Base-by-base conservation (phyloP, 37 sponge, comb jelly and placozoan species). In the Spongia lamella region DNA sequence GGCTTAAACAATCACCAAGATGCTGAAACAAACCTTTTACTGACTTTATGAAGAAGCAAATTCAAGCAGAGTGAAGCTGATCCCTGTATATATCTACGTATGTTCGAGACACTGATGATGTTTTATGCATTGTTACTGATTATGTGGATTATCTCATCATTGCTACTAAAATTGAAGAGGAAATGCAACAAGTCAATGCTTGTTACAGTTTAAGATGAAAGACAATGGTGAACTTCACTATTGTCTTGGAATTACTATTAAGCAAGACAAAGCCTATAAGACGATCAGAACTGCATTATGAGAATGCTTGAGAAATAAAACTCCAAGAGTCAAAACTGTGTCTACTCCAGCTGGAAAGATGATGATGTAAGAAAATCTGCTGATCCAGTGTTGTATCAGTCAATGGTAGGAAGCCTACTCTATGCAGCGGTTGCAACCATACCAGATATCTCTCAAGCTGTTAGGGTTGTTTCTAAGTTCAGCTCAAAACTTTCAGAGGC, bases 21-120 rank as follows among this genome's bases (percentile, higher is more conserved):
- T 20, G 61, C 22, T 59, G 61, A 29, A 59, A 59, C 22, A 19
- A 59, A 37, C 25, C n/a, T n/a, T n/a, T n/a, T n/a, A n/a, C n/a
- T n/a, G n/a, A n/a, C n/a, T n/a, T n/a, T n/a, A n/a, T n/a, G n/a
- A n/a, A n/a, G n/a, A n/a, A n/a, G n/a, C n/a, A n/a, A n/a, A n/a
- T n/a, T n/a, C n/a, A n/a, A n/a, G 38, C 76, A 75, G 38, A 61
- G 63, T 50, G 65, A n/a, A 22, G 82, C 82, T 61, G 82, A 81
- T 31, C 61, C 75, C 21, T 73, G 61, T 63, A 33, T 73, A 4
- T 73, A 32, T 13, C 24, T 17, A 24, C 68, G 47, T 75, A 31
- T 24, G 31, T 75, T 13, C 77, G 51, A 62, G 53, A 24, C 7
- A 7, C 5, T 31, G 31, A 75, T 15, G 4, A 29, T n/a, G n/a